Conservation (phyloP, 1,140 invertebrate species). For the Belonocnema kinseyi region DNA sequence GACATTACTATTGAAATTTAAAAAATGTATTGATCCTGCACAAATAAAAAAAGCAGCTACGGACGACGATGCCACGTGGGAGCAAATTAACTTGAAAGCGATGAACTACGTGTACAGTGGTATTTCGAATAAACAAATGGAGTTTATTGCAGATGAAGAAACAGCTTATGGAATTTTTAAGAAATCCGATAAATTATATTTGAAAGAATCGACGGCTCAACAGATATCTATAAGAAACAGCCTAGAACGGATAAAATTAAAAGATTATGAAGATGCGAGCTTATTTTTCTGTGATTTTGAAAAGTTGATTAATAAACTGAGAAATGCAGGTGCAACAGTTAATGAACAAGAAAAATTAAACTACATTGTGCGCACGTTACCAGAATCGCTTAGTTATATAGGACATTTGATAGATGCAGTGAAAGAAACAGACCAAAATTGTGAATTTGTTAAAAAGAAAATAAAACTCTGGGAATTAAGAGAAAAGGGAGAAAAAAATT, state of each 20-base stretch:
- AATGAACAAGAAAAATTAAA: constrained; percentile 34
- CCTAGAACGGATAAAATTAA: too few species aligned
- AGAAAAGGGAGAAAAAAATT: background rate
- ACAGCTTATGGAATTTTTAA: constrained; percentile 50
- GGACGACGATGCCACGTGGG: too few species aligned
- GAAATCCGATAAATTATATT: constrained; percentile 54
- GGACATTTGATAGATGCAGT: constrained; percentile 33
- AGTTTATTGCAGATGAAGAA: constrained; percentile 46
- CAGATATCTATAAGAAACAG: constrained; percentile 27
- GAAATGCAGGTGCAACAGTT: constrained; percentile 26
- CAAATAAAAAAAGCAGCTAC: too few species aligned
- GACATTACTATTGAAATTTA: too few species aligned
- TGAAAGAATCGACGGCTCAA: constrained; percentile 38
- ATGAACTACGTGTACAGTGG: constrained; percentile 52
- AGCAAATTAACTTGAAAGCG: constrained; percentile 43
- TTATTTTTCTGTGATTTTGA: constrained; percentile 41
- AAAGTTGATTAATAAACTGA: constrained; percentile 37
- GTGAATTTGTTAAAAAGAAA: constrained; percentile 37
- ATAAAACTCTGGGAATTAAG: constrained; percentile 28
- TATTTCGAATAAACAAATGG: constrained; percentile 51
- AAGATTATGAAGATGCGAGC: too few species aligned
- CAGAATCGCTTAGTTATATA: constrained; percentile 33
- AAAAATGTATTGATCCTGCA: too few species aligned
- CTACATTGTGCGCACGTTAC: constrained; percentile 33
- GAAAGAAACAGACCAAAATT: constrained; percentile 25